Base-by-base conservation (phyloP, 2,113 vertebrate genomes). In the Gadus chalcogrammus region DNA sequence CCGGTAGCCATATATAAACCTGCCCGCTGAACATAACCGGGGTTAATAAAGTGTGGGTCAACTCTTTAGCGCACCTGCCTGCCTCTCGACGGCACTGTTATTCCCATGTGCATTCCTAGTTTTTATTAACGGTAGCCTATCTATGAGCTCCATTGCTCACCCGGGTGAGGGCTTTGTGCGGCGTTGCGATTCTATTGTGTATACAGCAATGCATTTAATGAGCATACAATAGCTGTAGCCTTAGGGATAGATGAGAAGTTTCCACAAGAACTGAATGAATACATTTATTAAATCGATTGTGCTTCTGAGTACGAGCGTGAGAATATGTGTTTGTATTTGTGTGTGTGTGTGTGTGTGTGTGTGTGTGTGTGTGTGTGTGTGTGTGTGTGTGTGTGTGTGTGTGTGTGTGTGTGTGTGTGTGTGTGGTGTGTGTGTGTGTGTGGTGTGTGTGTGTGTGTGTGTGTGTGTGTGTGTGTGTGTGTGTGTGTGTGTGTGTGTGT, bases 31-130 rank as follows among this genome's bases (percentile, higher is more conserved):
- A 75, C 75, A 84, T 85, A 83, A 81, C 77, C 74, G 71, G 81
- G 81, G 83, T 85, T 88, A 86, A 88, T 88, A 82, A 89, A 85
- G 82, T 77, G 66, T 72, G 82, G 86, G 83, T 79, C 82, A 82
- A 69, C 71, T 76, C 76, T 81, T 79, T 78, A 83, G 88, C 82
- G 28, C 79, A 82, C 83, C 83, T 85, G 72, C 66, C 65, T 48
- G 71, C 38, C 73, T 82, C 72, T 74, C 56, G 76, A 60, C 67
- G 13, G 56, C 67, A 20, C 67, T 69, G 69, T 77, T 72, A 68
- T 58, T 79, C 73, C 75, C 67, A 65, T 38, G 78, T 61, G 59
- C 68, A 65, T 72, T 83, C 71, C 79, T 79, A 76, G 72, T 72
- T 73, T 70, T 59, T 76, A 76, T 75, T 72, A 35, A 67, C 70